Conservation (phyloP, 2,113 vertebrate species). For the Prolemur simus region DNA sequence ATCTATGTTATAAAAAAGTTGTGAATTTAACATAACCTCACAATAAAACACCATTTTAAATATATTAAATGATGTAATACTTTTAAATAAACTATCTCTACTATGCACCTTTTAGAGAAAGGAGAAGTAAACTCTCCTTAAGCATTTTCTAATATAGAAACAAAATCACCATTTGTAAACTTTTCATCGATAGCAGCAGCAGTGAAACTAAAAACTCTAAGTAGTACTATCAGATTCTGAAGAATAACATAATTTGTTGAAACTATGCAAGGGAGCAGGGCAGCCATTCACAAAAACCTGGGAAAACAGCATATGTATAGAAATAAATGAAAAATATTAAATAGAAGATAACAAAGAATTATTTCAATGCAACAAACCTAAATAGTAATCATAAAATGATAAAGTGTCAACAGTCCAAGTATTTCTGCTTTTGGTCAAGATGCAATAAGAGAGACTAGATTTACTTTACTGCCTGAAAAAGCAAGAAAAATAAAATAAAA, state of each 20-base stretch:
- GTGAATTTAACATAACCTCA: not conserved
- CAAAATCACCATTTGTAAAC: not conserved
- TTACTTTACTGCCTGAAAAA: not conserved
- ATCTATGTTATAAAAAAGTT: not conserved
- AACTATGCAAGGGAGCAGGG: not conserved
- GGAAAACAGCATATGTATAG: not conserved
- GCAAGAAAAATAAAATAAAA: not conserved
- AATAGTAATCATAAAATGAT: conserved; percentile 3
- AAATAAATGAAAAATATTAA: conserved; percentile 8
- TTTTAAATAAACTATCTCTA: conserved; percentile 21
- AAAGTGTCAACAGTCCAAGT: not conserved
- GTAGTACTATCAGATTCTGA: conserved; percentile 9
- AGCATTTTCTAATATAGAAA: conserved; percentile 34
- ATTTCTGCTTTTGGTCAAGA: not conserved
- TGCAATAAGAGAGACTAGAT: not conserved
- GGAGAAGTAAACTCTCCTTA: not conserved
- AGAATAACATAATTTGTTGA: not conserved
- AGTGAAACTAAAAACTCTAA: conserved; percentile 2
- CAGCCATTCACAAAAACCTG: not conserved
- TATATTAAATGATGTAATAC: not conserved
- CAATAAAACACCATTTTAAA: not conserved
- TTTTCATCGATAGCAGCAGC: not conserved
- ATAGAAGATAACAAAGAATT: not conserved
- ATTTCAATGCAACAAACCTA: not conserved
- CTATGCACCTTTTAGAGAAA: not conserved